Percentiles rank a stretch among this genome's conserved stretches.
These are phyloP conservation scores for Eudyptes chrysolophus DNA, from an alignment of 2,113 vertebrate species.

Conservation along the genomic window DNA sequence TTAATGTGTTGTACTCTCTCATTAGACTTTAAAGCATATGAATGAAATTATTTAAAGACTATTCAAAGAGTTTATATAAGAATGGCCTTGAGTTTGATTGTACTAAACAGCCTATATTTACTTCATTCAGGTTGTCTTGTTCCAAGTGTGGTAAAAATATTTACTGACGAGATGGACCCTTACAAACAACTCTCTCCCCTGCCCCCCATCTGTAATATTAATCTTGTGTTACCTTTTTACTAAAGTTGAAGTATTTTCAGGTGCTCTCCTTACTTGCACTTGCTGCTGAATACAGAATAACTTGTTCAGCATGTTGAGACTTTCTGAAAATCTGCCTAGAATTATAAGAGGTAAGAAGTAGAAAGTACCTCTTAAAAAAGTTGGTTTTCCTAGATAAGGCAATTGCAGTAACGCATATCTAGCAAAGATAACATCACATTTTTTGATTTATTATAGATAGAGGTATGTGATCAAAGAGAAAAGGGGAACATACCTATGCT, in stretches of 20 bases:
- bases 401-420: accelerated
- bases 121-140: neutral
- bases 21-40: neutral
- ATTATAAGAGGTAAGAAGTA: neutral
- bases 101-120: neutral
- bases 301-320: neutral
- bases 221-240: neutral
- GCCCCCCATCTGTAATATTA: neutral
- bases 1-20: neutral
- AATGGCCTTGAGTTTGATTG: neutral
- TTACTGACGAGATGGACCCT: neutral
- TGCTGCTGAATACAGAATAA: neutral
- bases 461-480: neutral
- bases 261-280: neutral
- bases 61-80: neutral
- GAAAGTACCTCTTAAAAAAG: neutral
- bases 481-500: neutral
- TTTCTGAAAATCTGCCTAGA: neutral
- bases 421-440: neutral
- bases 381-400: neutral
- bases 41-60: neutral
- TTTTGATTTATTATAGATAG: neutral
- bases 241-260: neutral
- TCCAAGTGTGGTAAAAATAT: neutral
- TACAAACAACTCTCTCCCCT: neutral